A percentile compares a stretch with the other conserved stretches of the same genome.
Evolutionary conservation across 2,888 invertebrate genomes (phyloP).

Genomic region (Troides oblongomaculatus): DNA sequence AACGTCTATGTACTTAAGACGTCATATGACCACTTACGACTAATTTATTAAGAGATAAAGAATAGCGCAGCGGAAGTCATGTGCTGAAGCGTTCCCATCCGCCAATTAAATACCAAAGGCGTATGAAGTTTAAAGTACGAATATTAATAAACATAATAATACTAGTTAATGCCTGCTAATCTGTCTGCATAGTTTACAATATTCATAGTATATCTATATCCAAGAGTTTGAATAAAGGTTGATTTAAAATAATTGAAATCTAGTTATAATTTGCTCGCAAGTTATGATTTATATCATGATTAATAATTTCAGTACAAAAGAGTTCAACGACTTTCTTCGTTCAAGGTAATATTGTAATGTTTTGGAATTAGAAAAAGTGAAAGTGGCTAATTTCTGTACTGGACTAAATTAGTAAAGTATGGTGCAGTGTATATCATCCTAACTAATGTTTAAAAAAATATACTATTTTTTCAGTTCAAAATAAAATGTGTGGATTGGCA

Average conservation of each 20-base stretch:
- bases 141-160: not conserved
- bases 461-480: too few relatives aligned
- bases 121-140: not conserved
- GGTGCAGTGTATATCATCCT: too few relatives aligned
- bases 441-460: too few relatives aligned
- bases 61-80: slow-evolving; percentile 24
- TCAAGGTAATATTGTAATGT: not conserved
- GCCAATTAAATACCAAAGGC: not conserved
- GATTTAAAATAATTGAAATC: too few relatives aligned
- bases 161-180: not conserved
- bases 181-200: too few relatives aligned
- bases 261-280: too few relatives aligned
- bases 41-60: slow-evolving; percentile 44
- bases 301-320: slow-evolving; percentile 4
- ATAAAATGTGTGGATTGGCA: not conserved
- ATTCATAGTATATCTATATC: too few relatives aligned
- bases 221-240: too few relatives aligned
- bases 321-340: slow-evolving; percentile 2
- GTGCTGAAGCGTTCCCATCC: slow-evolving; percentile 24
- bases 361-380: too few relatives aligned
- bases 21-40: slow-evolving; percentile 39
- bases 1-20: slow-evolving; percentile 36
- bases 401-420: too few relatives aligned
- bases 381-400: too few relatives aligned
- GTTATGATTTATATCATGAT: not conserved